These are phyloP conservation scores for Lepilemur septentrionalis DNA, from an alignment of 2,797 vertebrate species.

Conservation along the genomic window DNA sequence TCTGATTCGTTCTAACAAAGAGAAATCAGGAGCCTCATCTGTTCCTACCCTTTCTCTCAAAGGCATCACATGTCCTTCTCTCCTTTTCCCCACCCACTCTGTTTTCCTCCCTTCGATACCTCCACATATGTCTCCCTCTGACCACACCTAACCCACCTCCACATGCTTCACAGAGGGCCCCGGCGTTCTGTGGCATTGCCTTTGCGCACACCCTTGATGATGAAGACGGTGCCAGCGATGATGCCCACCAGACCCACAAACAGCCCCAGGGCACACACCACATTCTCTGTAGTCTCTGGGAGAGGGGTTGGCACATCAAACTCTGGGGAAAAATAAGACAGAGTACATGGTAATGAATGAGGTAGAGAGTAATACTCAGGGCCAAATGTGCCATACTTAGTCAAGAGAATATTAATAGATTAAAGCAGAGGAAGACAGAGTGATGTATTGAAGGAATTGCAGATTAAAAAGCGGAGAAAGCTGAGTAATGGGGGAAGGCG, in stretches of 20 bases:
- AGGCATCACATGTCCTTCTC: neutral
- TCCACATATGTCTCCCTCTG: neutral
- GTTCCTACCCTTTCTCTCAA: rapidly evolving
- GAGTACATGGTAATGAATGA: neutral
- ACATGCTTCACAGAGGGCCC: slow-evolving; percentile 54
- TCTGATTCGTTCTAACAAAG: neutral
- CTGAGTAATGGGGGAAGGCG: neutral
- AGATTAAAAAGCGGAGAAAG: neutral
- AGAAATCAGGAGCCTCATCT: neutral
- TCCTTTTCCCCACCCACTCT: neutral
- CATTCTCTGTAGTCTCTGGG: slow-evolving; percentile 77
- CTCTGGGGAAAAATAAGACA: slow-evolving; percentile 44
- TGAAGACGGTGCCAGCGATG: slow-evolving; percentile 57
- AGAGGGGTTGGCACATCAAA: slow-evolving; percentile 18
- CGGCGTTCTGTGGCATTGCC: neutral
- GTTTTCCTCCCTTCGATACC: neutral
- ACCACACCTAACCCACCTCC: neutral
- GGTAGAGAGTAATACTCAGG: neutral
- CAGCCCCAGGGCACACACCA: slow-evolving; percentile 78
- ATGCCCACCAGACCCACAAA: slow-evolving; percentile 78
- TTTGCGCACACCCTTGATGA: slow-evolving; percentile 66
- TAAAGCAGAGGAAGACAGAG: neutral
- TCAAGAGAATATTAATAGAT: neutral
- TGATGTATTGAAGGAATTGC: neutral
- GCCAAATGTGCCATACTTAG: neutral